Evolutionary conservation across 2,888 invertebrate species (phyloP), one percentile per base, ranked within the genome.

Genomic region (Cordilura impudica): DNA sequence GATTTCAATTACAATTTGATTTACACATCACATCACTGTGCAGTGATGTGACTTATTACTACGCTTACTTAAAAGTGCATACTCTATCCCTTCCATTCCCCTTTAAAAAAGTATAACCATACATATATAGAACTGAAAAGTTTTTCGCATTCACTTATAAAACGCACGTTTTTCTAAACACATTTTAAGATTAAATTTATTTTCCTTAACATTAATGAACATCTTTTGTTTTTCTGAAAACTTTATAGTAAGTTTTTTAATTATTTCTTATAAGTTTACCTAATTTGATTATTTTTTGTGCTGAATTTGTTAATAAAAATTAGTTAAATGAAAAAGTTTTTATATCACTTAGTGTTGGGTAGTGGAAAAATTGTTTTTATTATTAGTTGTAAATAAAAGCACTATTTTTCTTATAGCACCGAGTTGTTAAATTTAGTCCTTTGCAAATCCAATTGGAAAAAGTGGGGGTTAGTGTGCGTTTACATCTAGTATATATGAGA

Each of bases 221-320:
- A 18, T 31, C 26, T 18, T 0, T 4, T 14, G n/a, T n/a, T n/a
- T n/a, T n/a, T n/a, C n/a, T n/a, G 0, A 18, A 10, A 2, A 19
- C 2, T n/a, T 31, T 35, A 47, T n/a, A 31, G 29, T 19, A 51
- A 43, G 2, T 26, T 18, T 19, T 18, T 19, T 49, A 21, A 18
- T 12, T 61, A 14, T 14, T 14, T 53, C 2, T 12, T 8, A 58
- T n/a, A 43, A 56, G 54, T 67, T 74, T 79, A 79, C 75, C 79
- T 72, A 79, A 10, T 47, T 54, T 63, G 19, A 49, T 26, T 26
- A 69, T 58, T 67, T 67, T 71, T 51, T 75, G 56, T 63, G 51
- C 71, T 56, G 75, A 67, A 67, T 67, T 75, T 67, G 56, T 66
- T 61, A 79, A 74, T 66, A 60, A 65, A 65, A 39, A 26, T 60